Base-by-base conservation (phyloP, 2,113 vertebrate genomes). In the Bufo bufo region DNA sequence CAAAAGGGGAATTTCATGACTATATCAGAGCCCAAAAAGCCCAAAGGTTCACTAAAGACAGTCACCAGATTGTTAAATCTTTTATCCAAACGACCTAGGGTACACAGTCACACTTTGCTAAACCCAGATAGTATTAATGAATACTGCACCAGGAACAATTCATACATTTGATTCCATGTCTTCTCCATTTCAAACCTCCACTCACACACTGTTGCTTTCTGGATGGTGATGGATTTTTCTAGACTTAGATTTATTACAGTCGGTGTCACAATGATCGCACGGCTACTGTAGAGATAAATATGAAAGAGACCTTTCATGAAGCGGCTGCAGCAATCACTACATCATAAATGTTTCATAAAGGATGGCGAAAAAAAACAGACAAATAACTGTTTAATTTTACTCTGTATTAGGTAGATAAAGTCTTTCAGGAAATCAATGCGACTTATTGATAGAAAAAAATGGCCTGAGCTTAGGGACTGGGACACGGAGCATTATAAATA, bases 371-470 rank as follows among this genome's bases (percentile, higher is more conserved):
- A 94, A 94, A 94, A 93, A 92, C 93, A 94, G 93, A 94, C 93
- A 95, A 95, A 93, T 92, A 94, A 95, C 93, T 93, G 93, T 88
- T 95, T 94, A 94, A 94, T 93, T 94, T 94, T 91, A 93, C 91
- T 95, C 93, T 94, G 95, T 97, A 96, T 96, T 96, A 97, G 94
- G 94, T 92, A 97, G 96, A 97, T 97, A 97, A 97, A 96, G 96
- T 96, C 96, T 96, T 94, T 95, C 94, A 96, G 96, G 94, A 97
- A 97, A 98, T 98, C 97, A 96, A 96, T 97, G 93, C 94, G 90
- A 93, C 93, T 92, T 96, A 97, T 95, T 95, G 94, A 95, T 94
- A 94, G 90, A 92, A 93, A 89, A 95, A 95, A 94, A 92, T 93
- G 90, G 91, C 93, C 93, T 91, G 90, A 84, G 91, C 92, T 93